Conservation (phyloP, 1,140 invertebrate genomes). For the Lepidurus arcticus region DNA sequence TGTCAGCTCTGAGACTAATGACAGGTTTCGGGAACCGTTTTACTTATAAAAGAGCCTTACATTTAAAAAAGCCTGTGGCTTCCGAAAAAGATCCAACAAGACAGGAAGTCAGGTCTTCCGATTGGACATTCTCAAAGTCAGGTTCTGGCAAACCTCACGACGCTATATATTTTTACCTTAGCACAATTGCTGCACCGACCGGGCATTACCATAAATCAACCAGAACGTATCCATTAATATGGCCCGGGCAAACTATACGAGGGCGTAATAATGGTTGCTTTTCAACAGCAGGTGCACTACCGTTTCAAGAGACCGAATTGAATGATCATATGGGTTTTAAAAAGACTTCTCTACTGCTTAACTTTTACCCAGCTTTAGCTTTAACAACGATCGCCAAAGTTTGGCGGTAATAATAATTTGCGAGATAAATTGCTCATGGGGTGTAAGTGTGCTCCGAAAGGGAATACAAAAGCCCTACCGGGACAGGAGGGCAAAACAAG, state of each 20-base stretch:
- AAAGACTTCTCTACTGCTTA: too few species aligned
- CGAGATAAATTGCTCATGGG: too few species aligned
- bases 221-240: neutral
- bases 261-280: neutral
- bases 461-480: neutral
- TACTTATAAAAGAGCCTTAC: neutral
- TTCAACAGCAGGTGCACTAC: neutral
- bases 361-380: too few species aligned
- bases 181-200: neutral
- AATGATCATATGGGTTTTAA: neutral
- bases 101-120: conserved; percentile 20
- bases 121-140: neutral
- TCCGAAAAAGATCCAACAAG: neutral
- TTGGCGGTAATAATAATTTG: too few species aligned
- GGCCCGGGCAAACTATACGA: neutral
- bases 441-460: neutral
- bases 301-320: neutral
- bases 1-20: neutral
- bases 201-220: neutral
- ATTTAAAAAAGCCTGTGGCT: neutral
- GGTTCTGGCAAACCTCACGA: neutral
- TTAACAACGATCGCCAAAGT: too few species aligned
- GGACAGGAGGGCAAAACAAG: neutral
- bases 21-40: neutral
- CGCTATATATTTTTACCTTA: neutral